Evolutionary conservation across 1,140 invertebrate species (phyloP), one percentile per base, ranked within the genome.

Genomic region (Drosophila kurseongensis): DNA sequence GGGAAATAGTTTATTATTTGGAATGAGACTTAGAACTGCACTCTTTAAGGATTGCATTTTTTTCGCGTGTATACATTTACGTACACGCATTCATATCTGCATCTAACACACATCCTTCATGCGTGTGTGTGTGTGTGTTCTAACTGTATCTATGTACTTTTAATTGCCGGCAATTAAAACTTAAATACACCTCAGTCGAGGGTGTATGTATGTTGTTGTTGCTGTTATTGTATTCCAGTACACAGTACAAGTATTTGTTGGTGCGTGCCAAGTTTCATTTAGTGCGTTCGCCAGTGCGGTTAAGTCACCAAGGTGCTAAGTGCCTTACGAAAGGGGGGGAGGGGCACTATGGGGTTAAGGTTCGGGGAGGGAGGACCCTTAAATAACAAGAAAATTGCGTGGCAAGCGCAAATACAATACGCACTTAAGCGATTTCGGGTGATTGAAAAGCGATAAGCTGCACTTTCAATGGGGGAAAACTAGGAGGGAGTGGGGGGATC

Each of bases 91-190:
- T 45, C 50, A 55, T 69, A 72, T 72, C 68, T 72, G 68, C 68
- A 71, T 71, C 52, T 71, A 71, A 41, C 67, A 71, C 42, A 69
- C 65, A 72, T 72, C 60, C 52, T 44, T 63, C 54, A 41, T 58
- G 68, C 66, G 13, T 50, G 16, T 40, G 14, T 36, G 44, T 38
- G 18, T 38, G 48, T 59, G 51, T 32, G 18, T 54, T 41, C 50
- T 57, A 72, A 76, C 67, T 73, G 78, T 80, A 86, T 84, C 51
- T 75, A 85, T 91, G 69, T 80, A 91, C 85, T 84, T 91, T 84
- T 91, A 91, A 91, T 91, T 91, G 88, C 77, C 71, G 80, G 88
- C 88, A 91, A 91, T 91, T 91, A 91, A 91, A 91, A 91, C 88
- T 91, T 91, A 81, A 91, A 84, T 73, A 81, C 73, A 66, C 72